These are phyloP conservation scores for Quadriops clusia DNA, from an alignment of 2,888 invertebrate species.

Conservation along the genomic window DNA sequence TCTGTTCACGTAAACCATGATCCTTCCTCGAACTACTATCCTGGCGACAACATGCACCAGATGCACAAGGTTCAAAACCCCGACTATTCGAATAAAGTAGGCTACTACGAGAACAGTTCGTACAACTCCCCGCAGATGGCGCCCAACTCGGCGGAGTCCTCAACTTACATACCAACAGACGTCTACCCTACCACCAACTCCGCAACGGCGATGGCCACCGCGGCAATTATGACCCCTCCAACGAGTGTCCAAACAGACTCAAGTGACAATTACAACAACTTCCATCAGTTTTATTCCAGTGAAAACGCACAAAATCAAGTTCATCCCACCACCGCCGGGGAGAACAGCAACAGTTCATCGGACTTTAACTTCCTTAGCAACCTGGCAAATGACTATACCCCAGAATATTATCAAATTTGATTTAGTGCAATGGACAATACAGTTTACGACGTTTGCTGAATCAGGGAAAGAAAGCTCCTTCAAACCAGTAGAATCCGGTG, in stretches of 20 bases:
- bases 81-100: slow-evolving; percentile 30
- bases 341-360: slow-evolving; percentile 84
- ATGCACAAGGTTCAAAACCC: slow-evolving; percentile 28
- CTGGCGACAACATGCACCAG: slow-evolving; percentile 28
- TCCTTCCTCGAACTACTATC: slow-evolving; percentile 27
- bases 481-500: too few species aligned
- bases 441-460: slow-evolving; percentile 18
- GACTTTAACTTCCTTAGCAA: slow-evolving; percentile 90
- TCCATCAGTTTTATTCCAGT: slow-evolving; percentile 59
- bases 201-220: slow-evolving; percentile 38
- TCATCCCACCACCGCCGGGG: slow-evolving; percentile 50
- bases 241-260: slow-evolving; percentile 47
- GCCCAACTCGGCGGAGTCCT: slow-evolving; percentile 41
- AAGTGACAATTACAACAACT: slow-evolving; percentile 54
- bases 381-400: slow-evolving; percentile 83
- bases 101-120: slow-evolving; percentile 46
- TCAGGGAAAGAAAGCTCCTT: too few species aligned
- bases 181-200: slow-evolving; percentile 36
- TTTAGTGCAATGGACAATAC: slow-evolving; percentile 29
- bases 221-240: slow-evolving; percentile 49
- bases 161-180: slow-evolving; percentile 38
- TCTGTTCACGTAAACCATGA: slow-evolving; percentile 27
- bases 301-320: slow-evolving; percentile 28
- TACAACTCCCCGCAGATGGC: slow-evolving; percentile 34
- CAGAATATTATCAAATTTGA: slow-evolving; percentile 76